Evolutionary conservation across 2,888 invertebrate genomes (phyloP), one percentile per base, ranked within the genome.

Genomic region (Neocrepidodera transversa): DNA sequence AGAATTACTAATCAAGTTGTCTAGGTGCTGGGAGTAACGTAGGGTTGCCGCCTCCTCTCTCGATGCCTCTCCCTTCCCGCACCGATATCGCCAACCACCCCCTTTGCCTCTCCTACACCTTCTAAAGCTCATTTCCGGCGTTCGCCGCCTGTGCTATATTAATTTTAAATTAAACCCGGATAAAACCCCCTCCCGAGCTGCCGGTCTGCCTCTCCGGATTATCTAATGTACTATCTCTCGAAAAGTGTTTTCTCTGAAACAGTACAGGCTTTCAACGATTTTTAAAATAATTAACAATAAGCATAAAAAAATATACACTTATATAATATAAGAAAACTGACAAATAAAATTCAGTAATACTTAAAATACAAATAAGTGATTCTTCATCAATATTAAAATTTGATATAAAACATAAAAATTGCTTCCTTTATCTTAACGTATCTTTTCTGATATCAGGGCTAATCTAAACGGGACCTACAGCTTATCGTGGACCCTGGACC

Each of bases 161-260:
- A 86, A 86, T 86, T 86, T 86, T 85, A 86, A 86, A 86, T 86
- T 85, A 86, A 84, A 82, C 81, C 80, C 80, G 83, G 83, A 83
- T 84, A 83, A 82, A 80, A 79, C n/a, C 80, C 67, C 68, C 69
- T 64, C 71, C 67, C 65, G 70, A 67, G 66, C 66, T 63, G 63
- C 67, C 62, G 66, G 64, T 54, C 67, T 71, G 68, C 67, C 66
- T 65, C 68, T 64, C 68, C 73, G 75, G 76, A 76, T 76, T 76
- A 76, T 76, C 76, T 76, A 73, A 74, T 74, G 75, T 74, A 75
- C 72, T 74, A 74, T 73, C 73, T 72, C 67, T 62, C 58, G 51
- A 69, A 72, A 68, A 70, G 71, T 71, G 69, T 69, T 69, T 69
- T 70, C 68, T 69, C 61, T 32, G 32, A 2, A 3, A 13, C 32